phyloP scores from a whole-genome alignment of 2,888 invertebrate genomes.

The Drosophila kuntzei region DNA sequence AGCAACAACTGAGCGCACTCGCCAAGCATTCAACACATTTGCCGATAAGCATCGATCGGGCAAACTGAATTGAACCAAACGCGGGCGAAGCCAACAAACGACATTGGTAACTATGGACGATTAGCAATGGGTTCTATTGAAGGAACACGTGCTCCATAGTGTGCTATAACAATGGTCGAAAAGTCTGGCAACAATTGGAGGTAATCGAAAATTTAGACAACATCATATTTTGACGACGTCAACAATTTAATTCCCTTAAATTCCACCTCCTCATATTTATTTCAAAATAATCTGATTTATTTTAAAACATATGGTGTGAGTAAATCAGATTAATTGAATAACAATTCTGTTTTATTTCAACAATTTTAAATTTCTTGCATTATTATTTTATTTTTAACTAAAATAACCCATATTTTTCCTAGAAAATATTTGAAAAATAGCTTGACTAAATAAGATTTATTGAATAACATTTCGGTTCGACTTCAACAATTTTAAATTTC shows the following conservation, averaged over 20 bases:
- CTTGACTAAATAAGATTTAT: no score
- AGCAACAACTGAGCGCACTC: conserved; percentile 56
- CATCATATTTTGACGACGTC: neutral
- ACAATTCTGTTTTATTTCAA: neutral
- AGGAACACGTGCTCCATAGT: conserved; percentile 69
- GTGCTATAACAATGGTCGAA: conserved; percentile 7
- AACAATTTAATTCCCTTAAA: neutral
- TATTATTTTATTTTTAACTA: no score
- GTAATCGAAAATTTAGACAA: neutral
- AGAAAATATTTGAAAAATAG: no score
- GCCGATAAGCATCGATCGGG: conserved; percentile 72
- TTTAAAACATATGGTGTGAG: no score
- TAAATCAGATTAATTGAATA: no score
- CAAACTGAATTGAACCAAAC: conserved; percentile 19
- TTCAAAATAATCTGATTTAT: no score
- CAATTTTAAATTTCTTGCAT: no score
- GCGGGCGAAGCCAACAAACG: conserved; percentile 56
- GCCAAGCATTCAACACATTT: conserved; percentile 75
- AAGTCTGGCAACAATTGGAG: neutral
- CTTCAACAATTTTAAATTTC: no score
- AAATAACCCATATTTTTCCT: no score
- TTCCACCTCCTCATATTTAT: no score
- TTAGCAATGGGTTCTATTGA: conserved; percentile 59
- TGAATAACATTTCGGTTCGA: no score
- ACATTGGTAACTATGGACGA: conserved; percentile 79